A percentile compares a stretch with the other conserved stretches of the same genome.
Evolutionary conservation across 2,113 vertebrate species (phyloP).

Genomic region (Strix aluco): DNA sequence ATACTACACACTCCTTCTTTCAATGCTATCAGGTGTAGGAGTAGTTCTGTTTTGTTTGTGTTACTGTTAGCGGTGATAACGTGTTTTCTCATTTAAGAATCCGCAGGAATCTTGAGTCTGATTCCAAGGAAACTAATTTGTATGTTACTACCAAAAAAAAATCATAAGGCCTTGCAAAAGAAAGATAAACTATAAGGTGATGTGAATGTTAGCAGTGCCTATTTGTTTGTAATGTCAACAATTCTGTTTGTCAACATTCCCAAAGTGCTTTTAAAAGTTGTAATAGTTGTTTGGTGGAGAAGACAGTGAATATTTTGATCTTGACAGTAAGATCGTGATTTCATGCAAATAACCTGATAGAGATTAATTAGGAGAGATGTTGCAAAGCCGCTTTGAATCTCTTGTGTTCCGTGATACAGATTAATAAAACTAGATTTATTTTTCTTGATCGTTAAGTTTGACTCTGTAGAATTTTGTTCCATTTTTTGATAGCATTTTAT

Average conservation of each 20-base stretch:
- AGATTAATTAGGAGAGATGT: not conserved
- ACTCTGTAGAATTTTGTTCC: not conserved
- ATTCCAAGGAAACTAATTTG: not conserved
- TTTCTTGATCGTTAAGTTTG: not conserved
- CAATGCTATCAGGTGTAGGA: not conserved
- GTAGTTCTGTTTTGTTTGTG: not conserved
- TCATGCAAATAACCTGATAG: not conserved
- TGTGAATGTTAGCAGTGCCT: not conserved
- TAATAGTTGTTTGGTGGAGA: not conserved
- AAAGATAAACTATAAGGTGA: not conserved
- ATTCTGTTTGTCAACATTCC: not conserved
- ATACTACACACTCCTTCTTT: not conserved
- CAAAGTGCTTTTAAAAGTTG: not conserved
- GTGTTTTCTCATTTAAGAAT: not conserved
- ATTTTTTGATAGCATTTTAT: not conserved
- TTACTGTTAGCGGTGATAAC: not conserved
- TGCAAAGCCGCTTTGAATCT: not conserved
- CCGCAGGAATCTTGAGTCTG: not conserved
- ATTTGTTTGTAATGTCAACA: not conserved
- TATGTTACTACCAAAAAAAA: not conserved
- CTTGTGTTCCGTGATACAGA: not conserved
- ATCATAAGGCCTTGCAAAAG: not conserved
- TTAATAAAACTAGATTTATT: not conserved
- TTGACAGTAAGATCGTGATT: not conserved
- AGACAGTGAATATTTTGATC: not conserved